Conservation (phyloP, 2,113 vertebrate genomes). For the Oxygymnocypris stewartii region DNA sequence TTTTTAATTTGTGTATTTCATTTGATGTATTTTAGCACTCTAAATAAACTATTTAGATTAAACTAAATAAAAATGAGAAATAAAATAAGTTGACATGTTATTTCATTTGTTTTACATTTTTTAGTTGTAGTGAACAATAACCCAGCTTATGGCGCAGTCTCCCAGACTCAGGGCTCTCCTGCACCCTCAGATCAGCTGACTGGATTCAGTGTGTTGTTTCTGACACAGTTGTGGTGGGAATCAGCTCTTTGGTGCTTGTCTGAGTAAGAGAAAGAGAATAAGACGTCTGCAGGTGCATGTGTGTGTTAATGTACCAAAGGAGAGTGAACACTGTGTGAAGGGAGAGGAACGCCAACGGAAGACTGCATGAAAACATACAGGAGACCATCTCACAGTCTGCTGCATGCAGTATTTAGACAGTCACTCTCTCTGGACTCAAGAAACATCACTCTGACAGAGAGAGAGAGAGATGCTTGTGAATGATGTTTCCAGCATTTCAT, state of each 20-base stretch:
- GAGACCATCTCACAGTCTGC: not conserved
- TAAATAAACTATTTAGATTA: too few relatives aligned
- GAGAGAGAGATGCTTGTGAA: not conserved
- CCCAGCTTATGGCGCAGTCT: too few relatives aligned
- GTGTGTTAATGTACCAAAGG: not conserved
- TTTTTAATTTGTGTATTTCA: too few relatives aligned
- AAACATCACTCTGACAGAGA: too few relatives aligned
- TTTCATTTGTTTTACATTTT: too few relatives aligned
- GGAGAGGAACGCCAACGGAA: not conserved
- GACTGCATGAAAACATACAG: not conserved
- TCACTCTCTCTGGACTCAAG: not conserved
- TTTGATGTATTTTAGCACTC: too few relatives aligned
- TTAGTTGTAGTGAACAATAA: too few relatives aligned
- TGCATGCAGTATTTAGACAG: not conserved
- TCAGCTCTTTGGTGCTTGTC: not conserved
- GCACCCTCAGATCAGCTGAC: not conserved
- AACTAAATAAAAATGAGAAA: too few relatives aligned
- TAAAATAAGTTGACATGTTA: too few relatives aligned
- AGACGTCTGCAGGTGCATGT: not conserved
- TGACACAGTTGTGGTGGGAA: not conserved
- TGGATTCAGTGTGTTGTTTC: not conserved
- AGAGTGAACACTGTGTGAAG: not conserved
- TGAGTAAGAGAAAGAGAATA: not conserved
- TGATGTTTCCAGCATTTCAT: not conserved
- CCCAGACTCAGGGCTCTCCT: not conserved